phyloP scores from a whole-genome alignment of 1,140 invertebrate species.

The Neodiprion fabricii region DNA sequence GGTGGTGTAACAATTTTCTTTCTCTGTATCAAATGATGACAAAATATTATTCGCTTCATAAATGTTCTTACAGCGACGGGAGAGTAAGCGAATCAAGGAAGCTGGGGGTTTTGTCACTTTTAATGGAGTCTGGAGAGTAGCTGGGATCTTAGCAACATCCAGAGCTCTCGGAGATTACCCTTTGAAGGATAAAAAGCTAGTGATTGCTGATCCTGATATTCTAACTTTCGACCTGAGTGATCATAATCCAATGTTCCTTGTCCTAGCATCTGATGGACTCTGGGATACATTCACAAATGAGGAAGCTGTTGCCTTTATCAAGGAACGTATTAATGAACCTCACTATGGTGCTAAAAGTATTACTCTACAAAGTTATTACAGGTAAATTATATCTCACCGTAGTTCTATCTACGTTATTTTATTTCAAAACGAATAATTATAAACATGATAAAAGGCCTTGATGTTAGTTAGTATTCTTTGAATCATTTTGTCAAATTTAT shows the following conservation, averaged over 20 bases:
- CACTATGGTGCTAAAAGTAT: conserved; percentile 90
- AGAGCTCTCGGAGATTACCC: conserved; percentile 94
- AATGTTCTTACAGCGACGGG: conserved; percentile 71
- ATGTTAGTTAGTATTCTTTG: neutral
- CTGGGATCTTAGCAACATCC: conserved; percentile 94
- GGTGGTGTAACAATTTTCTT: too few species aligned
- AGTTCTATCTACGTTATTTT: conserved; percentile 17
- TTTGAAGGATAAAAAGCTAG: conserved; percentile 90
- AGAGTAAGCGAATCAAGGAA: conserved; percentile 86
- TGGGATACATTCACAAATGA: conserved; percentile 97
- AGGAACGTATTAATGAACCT: conserved; percentile 81
- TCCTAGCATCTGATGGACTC: conserved; percentile 93
- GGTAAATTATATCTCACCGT: conserved; percentile 33
- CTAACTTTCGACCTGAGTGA: conserved; percentile 88
- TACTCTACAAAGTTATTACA: conserved; percentile 87
- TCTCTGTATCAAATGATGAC: too few species aligned
- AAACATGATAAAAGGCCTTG: neutral
- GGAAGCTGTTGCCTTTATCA: conserved; percentile 88
- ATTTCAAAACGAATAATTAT: conserved; percentile 10
- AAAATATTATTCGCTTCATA: conserved; percentile 6
- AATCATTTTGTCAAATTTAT: conserved; percentile 1
- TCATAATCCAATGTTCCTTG: conserved; percentile 87
- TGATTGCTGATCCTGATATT: conserved; percentile 95
- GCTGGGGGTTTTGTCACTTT: conserved; percentile 94
- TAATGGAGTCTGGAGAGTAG: conserved; percentile 96